Conservation (phyloP, 2,888 invertebrate species). For the Euproctis similis region DNA sequence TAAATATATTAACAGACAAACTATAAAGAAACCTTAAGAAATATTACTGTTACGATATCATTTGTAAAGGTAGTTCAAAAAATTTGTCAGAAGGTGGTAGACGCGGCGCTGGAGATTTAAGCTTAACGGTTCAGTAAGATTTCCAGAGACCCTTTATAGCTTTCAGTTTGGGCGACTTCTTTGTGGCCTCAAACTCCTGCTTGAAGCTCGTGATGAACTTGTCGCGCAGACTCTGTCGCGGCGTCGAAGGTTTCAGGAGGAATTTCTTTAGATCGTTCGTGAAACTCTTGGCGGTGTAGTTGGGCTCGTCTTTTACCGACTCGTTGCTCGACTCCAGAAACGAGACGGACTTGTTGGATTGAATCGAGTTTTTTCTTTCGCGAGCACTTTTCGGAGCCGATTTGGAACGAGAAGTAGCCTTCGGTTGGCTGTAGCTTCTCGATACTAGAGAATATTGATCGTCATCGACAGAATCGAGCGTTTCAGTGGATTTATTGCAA, state of each 20-base stretch:
- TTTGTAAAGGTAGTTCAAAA: slow-evolving; percentile 18
- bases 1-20: slow-evolving; percentile 4
- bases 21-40: neutral
- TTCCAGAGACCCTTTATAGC: slow-evolving; percentile 72
- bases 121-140: slow-evolving; percentile 46
- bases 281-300: slow-evolving; percentile 70
- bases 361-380: slow-evolving; percentile 60
- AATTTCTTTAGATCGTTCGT: slow-evolving; percentile 70
- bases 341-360: slow-evolving; percentile 68
- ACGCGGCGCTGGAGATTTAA: too few species aligned
- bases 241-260: slow-evolving; percentile 58
- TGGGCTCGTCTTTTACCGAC: slow-evolving; percentile 58
- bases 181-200: slow-evolving; percentile 63
- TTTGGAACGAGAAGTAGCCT: slow-evolving; percentile 32
- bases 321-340: slow-evolving; percentile 64
- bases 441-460: slow-evolving; percentile 56
- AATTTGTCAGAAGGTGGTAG: neutral
- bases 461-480: slow-evolving; percentile 56
- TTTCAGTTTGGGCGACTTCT: slow-evolving; percentile 63
- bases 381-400: slow-evolving; percentile 31
- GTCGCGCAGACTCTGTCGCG: slow-evolving; percentile 59
- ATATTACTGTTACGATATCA: slow-evolving; percentile 6
- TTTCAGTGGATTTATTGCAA: slow-evolving; percentile 58
- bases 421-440: slow-evolving; percentile 49
- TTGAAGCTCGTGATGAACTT: slow-evolving; percentile 68